Evolutionary conservation across 2,113 vertebrate species (phyloP), one percentile per base, ranked within the genome.

Genomic region (Fukomys damarensis): DNA sequence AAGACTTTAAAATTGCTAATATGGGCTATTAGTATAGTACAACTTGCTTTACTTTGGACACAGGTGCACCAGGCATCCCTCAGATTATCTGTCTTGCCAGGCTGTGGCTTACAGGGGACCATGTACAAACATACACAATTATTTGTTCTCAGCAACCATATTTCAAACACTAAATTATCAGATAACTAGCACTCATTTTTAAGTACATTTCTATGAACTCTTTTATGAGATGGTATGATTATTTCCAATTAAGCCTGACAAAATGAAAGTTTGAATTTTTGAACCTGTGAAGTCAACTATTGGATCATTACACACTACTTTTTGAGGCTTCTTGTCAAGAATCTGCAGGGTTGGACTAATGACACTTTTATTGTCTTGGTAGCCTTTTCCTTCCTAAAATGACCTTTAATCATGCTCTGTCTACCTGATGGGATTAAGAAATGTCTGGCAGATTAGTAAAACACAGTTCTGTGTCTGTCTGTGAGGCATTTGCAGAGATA

Each of bases 151-250:
- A 90, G 77, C n/a, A 95, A 32, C 38, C 89, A 2, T 1, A 72
- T 68, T 94, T 89, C 17, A 86, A 22, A 91, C 14, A 86, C 43
- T 35, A 91, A 96, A 91, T 82, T 90, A 95, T 93, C 46, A 74
- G 72, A 28, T 28, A 32, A 3, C 0, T 81, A 83, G 81, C 20
- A 65, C 6, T 28, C 7, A 59, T 49, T 88, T 93, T 81, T 70
- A 79, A 91, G 56, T 82, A 5, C 8, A 85, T 83, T 95, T 89
- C 77, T 81, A 59, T 77, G 65, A 74, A 76, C 10, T 83, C 70
- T 84, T 22, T 65, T 86, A 82, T 92, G 32, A 30, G 59, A 66
- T 59, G 32, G 38, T 28, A 56, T 41, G 32, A 10, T 46, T 81
- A 49, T 93, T 93, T 91, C 84, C 63, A 86, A 76, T 82, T 92